Evolutionary conservation across 2,113 vertebrate species (phyloP).

Genomic region (Ardeotis arabs): DNA sequence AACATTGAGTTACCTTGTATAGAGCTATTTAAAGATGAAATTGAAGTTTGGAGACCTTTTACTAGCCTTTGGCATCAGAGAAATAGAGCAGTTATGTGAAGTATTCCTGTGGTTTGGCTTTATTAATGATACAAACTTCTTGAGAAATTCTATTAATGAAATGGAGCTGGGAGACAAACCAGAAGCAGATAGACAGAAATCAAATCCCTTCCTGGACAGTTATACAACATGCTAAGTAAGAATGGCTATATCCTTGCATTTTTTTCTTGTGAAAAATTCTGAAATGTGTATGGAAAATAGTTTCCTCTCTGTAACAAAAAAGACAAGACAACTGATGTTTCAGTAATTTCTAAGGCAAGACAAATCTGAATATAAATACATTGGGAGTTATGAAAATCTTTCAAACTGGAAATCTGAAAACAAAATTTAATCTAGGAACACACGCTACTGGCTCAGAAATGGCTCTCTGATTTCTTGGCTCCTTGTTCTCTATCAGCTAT

Average conservation of each 20-base stretch:
- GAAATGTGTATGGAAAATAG: neutral
- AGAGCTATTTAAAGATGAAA: neutral
- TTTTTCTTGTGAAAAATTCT: neutral
- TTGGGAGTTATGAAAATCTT: neutral
- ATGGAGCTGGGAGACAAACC: neutral
- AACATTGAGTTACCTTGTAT: neutral
- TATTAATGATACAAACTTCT: neutral
- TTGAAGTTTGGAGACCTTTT: neutral
- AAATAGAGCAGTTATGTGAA: neutral
- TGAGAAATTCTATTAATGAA: neutral
- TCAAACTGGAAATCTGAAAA: neutral
- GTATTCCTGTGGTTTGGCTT: slow-evolving; percentile 18
- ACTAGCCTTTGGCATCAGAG: neutral
- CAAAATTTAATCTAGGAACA: neutral
- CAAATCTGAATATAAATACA: neutral
- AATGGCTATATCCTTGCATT: neutral
- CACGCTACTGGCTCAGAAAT: neutral
- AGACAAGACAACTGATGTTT: neutral
- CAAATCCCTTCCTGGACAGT: neutral
- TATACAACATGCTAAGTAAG: neutral
- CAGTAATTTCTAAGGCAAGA: neutral
- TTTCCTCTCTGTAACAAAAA: neutral
- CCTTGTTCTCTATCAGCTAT: neutral
- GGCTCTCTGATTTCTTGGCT: neutral
- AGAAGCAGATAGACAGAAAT: neutral